Conservation (phyloP, 2,113 vertebrate species). For the Perca schrenkii region DNA sequence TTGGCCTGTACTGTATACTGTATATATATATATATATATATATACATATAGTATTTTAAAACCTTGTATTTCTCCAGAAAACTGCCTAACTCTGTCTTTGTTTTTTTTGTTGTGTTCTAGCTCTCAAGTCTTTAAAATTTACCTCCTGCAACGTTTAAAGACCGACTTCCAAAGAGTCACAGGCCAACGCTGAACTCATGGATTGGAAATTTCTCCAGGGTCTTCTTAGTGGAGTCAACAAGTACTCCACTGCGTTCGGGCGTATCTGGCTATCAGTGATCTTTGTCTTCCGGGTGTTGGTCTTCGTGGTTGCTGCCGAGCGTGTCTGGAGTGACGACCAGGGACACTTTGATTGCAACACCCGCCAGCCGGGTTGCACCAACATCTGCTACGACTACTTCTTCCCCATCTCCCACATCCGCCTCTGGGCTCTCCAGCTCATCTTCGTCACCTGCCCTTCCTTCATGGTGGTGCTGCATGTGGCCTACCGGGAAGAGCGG, state of each 20-base stretch:
- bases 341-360: constrained; percentile 87
- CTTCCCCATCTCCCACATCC: constrained; percentile 93
- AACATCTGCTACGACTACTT: constrained; percentile 88
- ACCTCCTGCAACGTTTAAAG: neutral
- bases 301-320: constrained; percentile 86
- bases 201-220: constrained; percentile 85
- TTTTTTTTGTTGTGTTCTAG: constrained; percentile 18
- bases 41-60: too few relatives aligned
- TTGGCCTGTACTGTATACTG: too few relatives aligned
- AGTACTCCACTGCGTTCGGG: constrained; percentile 87
- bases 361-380: constrained; percentile 86
- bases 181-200: constrained; percentile 71
- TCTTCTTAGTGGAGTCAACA: constrained; percentile 87
- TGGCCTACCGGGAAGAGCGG: constrained; percentile 83
- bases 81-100: constrained; percentile 12
- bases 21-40: too few relatives aligned
- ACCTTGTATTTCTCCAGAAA: neutral
- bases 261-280: constrained; percentile 89
- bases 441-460: constrained; percentile 94
- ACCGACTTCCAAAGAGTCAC: neutral
- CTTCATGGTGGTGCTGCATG: constrained; percentile 87
- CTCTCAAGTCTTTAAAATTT: constrained; percentile 1
- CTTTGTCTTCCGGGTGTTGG: constrained; percentile 87
- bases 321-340: constrained; percentile 87
- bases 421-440: constrained; percentile 94